Base-by-base conservation (phyloP, 2,888 invertebrate species). In the Tortricodes alternella region DNA sequence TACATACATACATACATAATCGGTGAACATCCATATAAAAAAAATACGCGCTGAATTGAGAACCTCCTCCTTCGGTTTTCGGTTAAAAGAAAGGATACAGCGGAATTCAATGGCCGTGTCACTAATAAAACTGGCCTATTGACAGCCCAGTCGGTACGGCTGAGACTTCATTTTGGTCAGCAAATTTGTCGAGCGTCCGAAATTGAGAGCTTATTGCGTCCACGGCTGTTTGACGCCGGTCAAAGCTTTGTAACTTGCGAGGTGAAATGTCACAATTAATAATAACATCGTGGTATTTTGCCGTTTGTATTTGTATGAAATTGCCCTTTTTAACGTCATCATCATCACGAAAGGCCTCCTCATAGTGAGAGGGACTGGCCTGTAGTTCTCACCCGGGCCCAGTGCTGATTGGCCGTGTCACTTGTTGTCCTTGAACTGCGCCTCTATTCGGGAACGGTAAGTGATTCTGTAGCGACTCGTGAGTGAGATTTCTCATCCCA, bases 131-230 rank as follows among this genome's bases (percentile, higher is more conserved):
- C 80, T 66, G 77, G 80, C 73, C 74, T 82, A 84, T 83, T 84
- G 85, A 85, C 85, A 83, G 73, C 80, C 44, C 44, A 70, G 70
- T 72, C 73, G 69, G 75, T 76, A 69, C 71, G 74, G 76, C 76
- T 74, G 80, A 77, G 79, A 84, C 85, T 88, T 88, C 84, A 87
- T 89, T 87, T 81, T 84, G 76, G 80, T 83, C 77, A 80, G 87
- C 76, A 85, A 88, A 88, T 88, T 87, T 88, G 89, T 84, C 75
- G 82, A 84, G 78, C 74, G 79, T 72, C 80, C 79, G 77, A 83
- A 87, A 87, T 80, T 78, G 83, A 79, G 74, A 71, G 80, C 79
- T 88, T 89, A 89, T 89, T 89, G 89, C 87, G 74, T 76, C 77
- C 80, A 80, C 73, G 68, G 77, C 71, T 85, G 85, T 87, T 85